phyloP scores from a whole-genome alignment of 2,797 vertebrate genomes.

The Pipistrellus pipistrellus region DNA sequence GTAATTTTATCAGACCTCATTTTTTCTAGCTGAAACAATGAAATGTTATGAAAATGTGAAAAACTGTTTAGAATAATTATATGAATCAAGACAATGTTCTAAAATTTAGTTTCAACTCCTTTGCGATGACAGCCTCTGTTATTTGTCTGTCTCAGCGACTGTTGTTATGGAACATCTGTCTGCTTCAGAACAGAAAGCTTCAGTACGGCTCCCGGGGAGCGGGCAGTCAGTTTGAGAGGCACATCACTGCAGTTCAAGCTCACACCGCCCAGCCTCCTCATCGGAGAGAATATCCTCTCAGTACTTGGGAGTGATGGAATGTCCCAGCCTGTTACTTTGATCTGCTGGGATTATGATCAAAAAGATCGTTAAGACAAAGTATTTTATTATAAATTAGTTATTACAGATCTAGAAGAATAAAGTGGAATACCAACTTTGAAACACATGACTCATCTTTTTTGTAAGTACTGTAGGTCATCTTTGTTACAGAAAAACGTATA shows the following conservation, averaged over 20 bases:
- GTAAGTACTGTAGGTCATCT: neutral
- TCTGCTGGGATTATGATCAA: neutral
- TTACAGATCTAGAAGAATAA: neutral
- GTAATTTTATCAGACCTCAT: neutral
- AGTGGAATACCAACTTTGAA: neutral
- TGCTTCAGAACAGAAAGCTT: neutral
- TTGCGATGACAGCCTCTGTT: neutral
- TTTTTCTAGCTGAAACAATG: constrained; percentile 33
- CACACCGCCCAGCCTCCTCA: neutral
- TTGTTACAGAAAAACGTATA: neutral
- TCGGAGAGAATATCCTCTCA: neutral
- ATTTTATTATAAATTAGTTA: neutral
- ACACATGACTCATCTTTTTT: neutral
- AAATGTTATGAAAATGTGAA: constrained; percentile 26
- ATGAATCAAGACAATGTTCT: constrained; percentile 4
- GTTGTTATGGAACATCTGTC: neutral
- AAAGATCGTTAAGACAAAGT: neutral
- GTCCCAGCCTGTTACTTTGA: neutral
- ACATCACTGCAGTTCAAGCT: neutral
- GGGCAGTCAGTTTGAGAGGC: neutral
- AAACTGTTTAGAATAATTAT: constrained; percentile 38
- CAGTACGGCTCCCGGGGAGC: neutral
- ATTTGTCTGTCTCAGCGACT: neutral
- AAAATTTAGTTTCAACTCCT: constrained; percentile 43
- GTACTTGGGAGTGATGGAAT: neutral